Conservation (phyloP, 2,797 vertebrate genomes). For the Labeo calbasu region DNA sequence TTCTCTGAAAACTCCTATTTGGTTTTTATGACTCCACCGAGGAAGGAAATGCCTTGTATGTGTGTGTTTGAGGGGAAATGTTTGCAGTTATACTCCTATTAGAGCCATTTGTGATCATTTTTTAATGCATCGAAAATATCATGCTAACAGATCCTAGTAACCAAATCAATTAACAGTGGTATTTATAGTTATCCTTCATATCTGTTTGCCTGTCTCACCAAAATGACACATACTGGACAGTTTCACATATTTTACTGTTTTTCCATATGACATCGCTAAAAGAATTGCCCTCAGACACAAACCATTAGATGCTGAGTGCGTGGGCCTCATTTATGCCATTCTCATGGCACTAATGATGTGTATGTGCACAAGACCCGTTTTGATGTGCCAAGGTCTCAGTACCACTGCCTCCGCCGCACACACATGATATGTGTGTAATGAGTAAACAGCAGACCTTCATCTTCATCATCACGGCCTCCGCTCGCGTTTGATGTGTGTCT, state of each 20-base stretch:
- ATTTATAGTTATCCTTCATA: background rate
- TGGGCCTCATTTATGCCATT: constrained; percentile 54
- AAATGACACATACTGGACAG: constrained; percentile 19
- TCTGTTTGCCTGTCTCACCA: background rate
- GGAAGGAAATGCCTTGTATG: constrained; percentile 74
- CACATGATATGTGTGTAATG: constrained; percentile 42
- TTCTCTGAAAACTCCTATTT: constrained; percentile 84
- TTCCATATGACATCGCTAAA: constrained; percentile 40
- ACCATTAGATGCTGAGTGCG: constrained; percentile 45
- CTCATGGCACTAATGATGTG: constrained; percentile 65
- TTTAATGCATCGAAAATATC: background rate
- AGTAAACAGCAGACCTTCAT: constrained; percentile 44
- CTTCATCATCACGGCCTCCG: constrained; percentile 33
- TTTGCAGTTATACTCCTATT: constrained; percentile 51
- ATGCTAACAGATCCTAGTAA: background rate
- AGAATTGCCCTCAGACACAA: constrained; percentile 49
- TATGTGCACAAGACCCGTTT: constrained; percentile 20
- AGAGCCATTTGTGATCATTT: constrained; percentile 6
- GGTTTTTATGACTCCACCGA: constrained; percentile 82
- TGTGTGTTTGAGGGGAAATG: constrained; percentile 67
- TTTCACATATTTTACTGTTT: constrained; percentile 14
- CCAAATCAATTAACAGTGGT: constrained; percentile 6
- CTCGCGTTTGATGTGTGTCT: constrained; percentile 36
- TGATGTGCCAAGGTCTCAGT: constrained; percentile 42
- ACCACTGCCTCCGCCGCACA: constrained; percentile 20